Percentiles rank a stretch among this genome's conserved stretches.
Conservation (phyloP, 1,140 invertebrate species). For the Heliothis subflexa region DNA sequence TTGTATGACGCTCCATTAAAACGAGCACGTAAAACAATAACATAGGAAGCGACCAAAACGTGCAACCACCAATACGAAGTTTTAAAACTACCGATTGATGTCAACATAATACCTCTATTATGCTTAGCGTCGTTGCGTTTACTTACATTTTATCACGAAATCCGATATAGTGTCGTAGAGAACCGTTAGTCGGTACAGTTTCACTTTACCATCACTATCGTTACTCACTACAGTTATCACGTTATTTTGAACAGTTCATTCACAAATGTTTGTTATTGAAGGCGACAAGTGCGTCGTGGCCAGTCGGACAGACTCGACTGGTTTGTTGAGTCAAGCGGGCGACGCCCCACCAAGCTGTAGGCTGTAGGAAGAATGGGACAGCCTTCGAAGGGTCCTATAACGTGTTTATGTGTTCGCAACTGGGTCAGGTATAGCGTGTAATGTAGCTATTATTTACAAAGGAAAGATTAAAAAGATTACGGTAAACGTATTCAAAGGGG, state of each 20-base stretch:
- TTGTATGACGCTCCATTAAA: constrained; percentile 46
- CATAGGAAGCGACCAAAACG: neutral
- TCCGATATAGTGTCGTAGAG: constrained; percentile 29
- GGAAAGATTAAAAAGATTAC: constrained; percentile 4
- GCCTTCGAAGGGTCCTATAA: constrained; percentile 58
- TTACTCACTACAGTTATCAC: constrained; percentile 52
- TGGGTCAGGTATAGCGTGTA: constrained; percentile 54
- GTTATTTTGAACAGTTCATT: constrained; percentile 48
- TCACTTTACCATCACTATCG: constrained; percentile 76
- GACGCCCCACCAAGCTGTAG: constrained; percentile 63
- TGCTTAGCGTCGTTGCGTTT: constrained; percentile 7
- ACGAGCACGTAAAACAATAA: constrained; percentile 38
- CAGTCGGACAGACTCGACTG: constrained; percentile 65
- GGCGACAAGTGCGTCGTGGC: constrained; percentile 53
- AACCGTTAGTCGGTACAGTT: constrained; percentile 50
- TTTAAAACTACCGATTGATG: constrained; percentile 27
- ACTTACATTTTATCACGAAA: constrained; percentile 38
- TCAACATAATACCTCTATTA: constrained; percentile 13
- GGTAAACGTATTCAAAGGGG: neutral
- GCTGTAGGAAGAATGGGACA: constrained; percentile 52
- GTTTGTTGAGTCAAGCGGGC: constrained; percentile 54
- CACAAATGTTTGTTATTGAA: constrained; percentile 43
- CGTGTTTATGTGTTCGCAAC: constrained; percentile 50
- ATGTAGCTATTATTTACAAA: constrained; percentile 24
- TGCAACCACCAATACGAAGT: neutral